These are phyloP conservation scores for Apotomis capreana DNA, from an alignment of 2,888 invertebrate genomes.

Conservation along the genomic window DNA sequence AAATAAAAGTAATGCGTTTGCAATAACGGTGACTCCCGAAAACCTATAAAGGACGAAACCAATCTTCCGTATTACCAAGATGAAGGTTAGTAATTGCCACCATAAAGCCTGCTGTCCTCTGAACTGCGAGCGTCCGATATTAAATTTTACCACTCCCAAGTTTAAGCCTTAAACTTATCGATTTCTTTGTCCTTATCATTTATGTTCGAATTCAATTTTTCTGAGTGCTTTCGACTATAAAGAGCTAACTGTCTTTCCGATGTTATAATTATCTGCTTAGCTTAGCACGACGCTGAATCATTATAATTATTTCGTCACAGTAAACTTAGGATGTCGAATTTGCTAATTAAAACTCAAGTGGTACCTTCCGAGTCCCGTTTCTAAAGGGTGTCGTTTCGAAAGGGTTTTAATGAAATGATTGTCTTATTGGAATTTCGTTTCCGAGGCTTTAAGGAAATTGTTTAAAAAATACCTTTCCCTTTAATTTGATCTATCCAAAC, in stretches of 20 bases:
- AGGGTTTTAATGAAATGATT: conserved; percentile 38
- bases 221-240: conserved; percentile 61
- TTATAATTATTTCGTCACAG: conserved; percentile 22
- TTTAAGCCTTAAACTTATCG: conserved; percentile 70
- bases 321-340: conserved; percentile 27
- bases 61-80: conserved; percentile 73
- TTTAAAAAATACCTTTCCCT: conserved; percentile 26
- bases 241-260: conserved; percentile 57
- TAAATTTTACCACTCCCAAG: conserved; percentile 76
- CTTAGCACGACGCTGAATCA: background rate
- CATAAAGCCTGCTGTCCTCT: conserved; percentile 76
- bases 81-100: conserved; percentile 78
- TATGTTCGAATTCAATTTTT: conserved; percentile 66
- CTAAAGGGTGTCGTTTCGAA: conserved; percentile 31
- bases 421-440: conserved; percentile 39
- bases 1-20: conserved; percentile 61
- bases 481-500: conserved; percentile 19
- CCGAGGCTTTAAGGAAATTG: background rate
- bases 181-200: conserved; percentile 62
- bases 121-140: conserved; percentile 67
- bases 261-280: conserved; percentile 36
- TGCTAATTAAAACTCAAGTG: conserved; percentile 34
- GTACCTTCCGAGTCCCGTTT: conserved; percentile 17
- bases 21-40: conserved; percentile 65
- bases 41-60: conserved; percentile 74